Base-by-base conservation (phyloP, 2,113 vertebrate species). In the Carettochelys insculpta region DNA sequence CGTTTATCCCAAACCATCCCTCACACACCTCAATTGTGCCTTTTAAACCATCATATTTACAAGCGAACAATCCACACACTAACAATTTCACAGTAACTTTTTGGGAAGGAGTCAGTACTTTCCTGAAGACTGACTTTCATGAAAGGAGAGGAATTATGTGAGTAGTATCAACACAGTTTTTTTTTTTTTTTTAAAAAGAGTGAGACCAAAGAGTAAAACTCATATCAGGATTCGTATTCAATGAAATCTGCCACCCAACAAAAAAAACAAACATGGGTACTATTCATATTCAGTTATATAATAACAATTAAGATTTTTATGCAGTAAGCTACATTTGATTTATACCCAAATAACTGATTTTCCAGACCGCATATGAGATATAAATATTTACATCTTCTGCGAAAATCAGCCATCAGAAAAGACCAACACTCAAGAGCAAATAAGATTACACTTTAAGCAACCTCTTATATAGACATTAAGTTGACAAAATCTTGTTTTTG, bases 1-100 rank as follows among this genome's bases (percentile, higher is more conserved):
- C 25, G 11, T 1, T 4, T 47, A 82, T 38, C 58, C 3, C 5
- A 1, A 51, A 89, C 29, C 29, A 14, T 0, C 0, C 71, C 22
- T 17, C 34, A n/a, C n/a, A 8, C 34, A 38, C 61, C 27, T 65
- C 22, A 14, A 22, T 25, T n/a, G 29, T 6, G 11, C 34, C 2
- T 2, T 22, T 77, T 38, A 52, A 93, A 24, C 5, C 6, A 20
- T 0, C 43, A 0, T 4, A 38, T 81, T 82, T 68, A 56, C 6
- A 86, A 4, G 47, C 48, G 19, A 86, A 4, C 75, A 85, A 38
- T 20, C 52, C 1, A 0, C 7, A 77, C 56, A 47, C 31, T 31
- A 73, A 19, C 25, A 53, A 45, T 27, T 51, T 86, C 10, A 0
- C 11, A 86, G 29, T 12, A 10, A 50, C 71, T 45, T 90, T 82